Percentiles rank a stretch among this genome's conserved stretches.
Conservation (phyloP, 2,113 vertebrate species). For the Ageneiosus marmoratus region DNA sequence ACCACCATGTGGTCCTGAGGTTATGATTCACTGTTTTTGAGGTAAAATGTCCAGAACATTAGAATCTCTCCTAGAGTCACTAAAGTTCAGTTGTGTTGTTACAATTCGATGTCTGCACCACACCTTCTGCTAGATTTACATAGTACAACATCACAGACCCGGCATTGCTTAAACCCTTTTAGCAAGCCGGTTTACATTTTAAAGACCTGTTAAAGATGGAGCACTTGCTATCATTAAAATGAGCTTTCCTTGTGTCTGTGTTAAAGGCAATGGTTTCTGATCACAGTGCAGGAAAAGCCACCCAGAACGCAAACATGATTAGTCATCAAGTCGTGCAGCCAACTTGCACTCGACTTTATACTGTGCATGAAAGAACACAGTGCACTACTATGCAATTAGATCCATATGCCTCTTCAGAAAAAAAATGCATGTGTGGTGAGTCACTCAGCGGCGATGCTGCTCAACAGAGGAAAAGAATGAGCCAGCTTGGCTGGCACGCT, state of each 20-base stretch:
- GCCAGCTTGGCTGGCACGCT: constrained; percentile 59
- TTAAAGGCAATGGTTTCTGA: constrained; percentile 24
- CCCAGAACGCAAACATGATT: constrained; percentile 46
- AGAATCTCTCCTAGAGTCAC: constrained; percentile 10
- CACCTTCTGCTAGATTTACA: constrained; percentile 18
- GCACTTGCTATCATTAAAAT: constrained; percentile 18
- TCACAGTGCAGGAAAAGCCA: constrained; percentile 38
- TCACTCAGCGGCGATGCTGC: constrained; percentile 71
- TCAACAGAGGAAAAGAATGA: constrained; percentile 66
- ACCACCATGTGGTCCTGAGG: constrained; percentile 32
- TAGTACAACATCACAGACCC: neutral
- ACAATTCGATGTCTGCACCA: neutral
- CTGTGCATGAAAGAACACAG: constrained; percentile 48
- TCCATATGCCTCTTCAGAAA: constrained; percentile 54
- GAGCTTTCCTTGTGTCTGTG: neutral
- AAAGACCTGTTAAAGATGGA: neutral
- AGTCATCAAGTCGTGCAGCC: constrained; percentile 45
- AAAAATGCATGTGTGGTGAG: constrained; percentile 56
- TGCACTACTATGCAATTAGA: constrained; percentile 48
- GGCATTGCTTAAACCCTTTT: neutral
- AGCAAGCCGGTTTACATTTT: neutral
- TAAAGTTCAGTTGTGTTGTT: constrained; percentile 8
- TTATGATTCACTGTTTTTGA: constrained; percentile 54
- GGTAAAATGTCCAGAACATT: constrained; percentile 47
- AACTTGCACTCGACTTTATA: constrained; percentile 44